Evolutionary conservation across 2,797 vertebrate species (phyloP), one percentile per base, ranked within the genome.

Genomic region (Argentina silus): DNA sequence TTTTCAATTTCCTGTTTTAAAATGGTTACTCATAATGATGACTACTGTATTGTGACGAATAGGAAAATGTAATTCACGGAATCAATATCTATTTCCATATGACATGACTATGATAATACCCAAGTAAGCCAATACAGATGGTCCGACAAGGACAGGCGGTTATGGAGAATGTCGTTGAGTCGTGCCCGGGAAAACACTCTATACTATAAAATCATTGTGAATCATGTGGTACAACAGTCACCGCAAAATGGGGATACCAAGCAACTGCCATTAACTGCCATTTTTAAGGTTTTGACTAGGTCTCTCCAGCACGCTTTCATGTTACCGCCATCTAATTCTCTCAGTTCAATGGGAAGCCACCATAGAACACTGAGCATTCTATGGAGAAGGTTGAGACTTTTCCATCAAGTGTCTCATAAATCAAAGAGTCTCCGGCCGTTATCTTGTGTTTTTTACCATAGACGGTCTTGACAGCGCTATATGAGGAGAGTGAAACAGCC

Each of bases 51-150:
- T 96, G 93, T 93, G 90, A 90, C 89, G 85, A 92, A 90, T 94
- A 96, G 94, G 93, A 95, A 97, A 96, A 96, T 96, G 90, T 89
- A 85, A 89, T 93, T 93, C 94, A 92, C 83, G 90, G 92, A 93
- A 93, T 91, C 82, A 84, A 80, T 91, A 90, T 92, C 83, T 89
- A 94, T 92, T 94, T 94, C 91, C 92, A 93, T 95, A 94, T 76
- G 84, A 78, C 79, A 86, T 84, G 70, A 83, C 81, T 86, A 87
- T 89, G 53, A 88, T 92, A 89, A 93, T 91, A 89, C 90, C 82
- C 74, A 72, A 80, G 80, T 85, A 85, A 86, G 86, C 88, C 89
- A 70, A 81, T 85, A 70, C 92, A 92, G 90, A 92, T 82, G 73
- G 86, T 88, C 69, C 47, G 43, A 80, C 81, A 80, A 86, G 82